Base-by-base conservation (phyloP, 35 echinoderm and acorn worm genomes). In the Ophiothrix spiculata region DNA sequence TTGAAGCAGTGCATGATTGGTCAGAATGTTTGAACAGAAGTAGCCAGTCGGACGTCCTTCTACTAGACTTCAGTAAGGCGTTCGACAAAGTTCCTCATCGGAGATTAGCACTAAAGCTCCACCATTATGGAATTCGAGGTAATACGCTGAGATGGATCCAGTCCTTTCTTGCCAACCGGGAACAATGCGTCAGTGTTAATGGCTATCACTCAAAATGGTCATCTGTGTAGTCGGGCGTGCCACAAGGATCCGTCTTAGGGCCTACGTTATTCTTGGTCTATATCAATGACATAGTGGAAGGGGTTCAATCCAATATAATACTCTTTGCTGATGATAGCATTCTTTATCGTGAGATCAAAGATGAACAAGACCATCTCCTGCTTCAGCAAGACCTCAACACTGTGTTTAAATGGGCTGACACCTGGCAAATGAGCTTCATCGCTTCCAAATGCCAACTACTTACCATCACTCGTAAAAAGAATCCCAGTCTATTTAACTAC, bases 291-390 rank as follows among this genome's bases (percentile, higher is more conserved):
- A 39, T 97, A 17, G 86, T 46, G 1, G 40, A 34, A 42, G 13
- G 33, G 46, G 42, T 85, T 41, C 49, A 77, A 39, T 93, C 90
- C 17, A 42, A 74, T 34, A 75, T 92, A 33, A 77, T 75, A 25
- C 79, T 97, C 6, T 92, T 92, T 86, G 94, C 90, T 28, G 94
- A 97, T 74, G 90, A 97, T 41, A 84, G 87, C 31, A 64, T 92
- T 12, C 75, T 92, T 6, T 92, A 90, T 49, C 31, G 83, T 1
- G n/a, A 69, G 80, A 95, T 95, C 37, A 41, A 85, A 56, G 60
- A 46, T 4, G 37, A 35, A 1, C 16, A 78, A 13, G 82, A 89
- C 79, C 76, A 60, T 19, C 0, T 31, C 19, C 23, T 13, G 19
- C 40, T 84, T 0, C 88, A 90, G 40, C 36, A 64, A 35, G 81